Conservation (phyloP, 2,113 vertebrate species). For the Antennarius striatus region DNA sequence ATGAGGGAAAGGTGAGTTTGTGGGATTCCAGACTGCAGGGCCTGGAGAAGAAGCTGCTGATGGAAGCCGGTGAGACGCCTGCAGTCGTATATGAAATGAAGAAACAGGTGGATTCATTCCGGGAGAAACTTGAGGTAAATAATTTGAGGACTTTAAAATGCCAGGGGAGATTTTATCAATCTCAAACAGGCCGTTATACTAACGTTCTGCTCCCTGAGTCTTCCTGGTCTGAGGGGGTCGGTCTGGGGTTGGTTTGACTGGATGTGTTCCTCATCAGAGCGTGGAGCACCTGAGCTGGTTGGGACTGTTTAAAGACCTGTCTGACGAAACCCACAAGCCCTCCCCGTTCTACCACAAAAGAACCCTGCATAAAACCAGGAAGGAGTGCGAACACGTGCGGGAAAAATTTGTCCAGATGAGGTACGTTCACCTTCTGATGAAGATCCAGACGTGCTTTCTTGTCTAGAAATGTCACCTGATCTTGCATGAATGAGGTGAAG, state of each 20-base stretch:
- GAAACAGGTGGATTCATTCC: conserved; percentile 81
- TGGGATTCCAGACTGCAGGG: conserved; percentile 71
- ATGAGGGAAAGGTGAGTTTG: background rate
- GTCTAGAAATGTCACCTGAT: too few species aligned
- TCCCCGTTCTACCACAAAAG: conserved; percentile 83
- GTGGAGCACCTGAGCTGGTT: conserved; percentile 84
- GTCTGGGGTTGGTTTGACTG: too few species aligned
- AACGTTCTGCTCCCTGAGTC: too few species aligned
- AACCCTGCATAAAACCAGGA: conserved; percentile 74
- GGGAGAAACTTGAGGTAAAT: conserved; percentile 80
- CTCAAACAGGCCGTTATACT: too few species aligned
- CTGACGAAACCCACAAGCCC: conserved; percentile 76
- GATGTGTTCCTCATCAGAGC: conserved; percentile 58
- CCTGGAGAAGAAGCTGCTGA: conserved; percentile 80
- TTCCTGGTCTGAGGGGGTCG: too few species aligned
- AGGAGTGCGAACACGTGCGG: conserved; percentile 78
- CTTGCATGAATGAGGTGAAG: too few species aligned
- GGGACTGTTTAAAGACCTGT: conserved; percentile 81
- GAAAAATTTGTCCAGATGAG: conserved; percentile 82
- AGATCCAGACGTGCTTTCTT: too few species aligned
- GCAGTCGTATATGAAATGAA: conserved; percentile 80
- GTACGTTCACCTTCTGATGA: conserved; percentile 34
- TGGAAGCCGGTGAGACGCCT: conserved; percentile 72
- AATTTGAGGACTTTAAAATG: too few species aligned
- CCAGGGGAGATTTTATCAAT: too few species aligned